Base-by-base conservation (phyloP, 1,140 invertebrate species). In the Formica selysi region DNA sequence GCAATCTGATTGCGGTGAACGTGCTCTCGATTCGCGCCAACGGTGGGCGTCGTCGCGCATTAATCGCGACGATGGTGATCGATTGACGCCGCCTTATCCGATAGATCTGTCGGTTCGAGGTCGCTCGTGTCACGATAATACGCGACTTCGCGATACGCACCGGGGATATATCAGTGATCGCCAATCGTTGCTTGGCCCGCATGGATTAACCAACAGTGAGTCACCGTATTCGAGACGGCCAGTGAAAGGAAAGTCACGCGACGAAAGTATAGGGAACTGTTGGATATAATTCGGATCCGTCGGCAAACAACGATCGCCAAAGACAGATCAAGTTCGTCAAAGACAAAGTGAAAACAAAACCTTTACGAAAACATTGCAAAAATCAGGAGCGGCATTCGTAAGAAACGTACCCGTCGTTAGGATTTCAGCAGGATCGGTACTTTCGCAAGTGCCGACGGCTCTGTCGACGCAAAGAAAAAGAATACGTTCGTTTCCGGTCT, bases 201-300 rank as follows among this genome's bases (percentile, higher is more conserved):
- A 48, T 83, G 79, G 38, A 83, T 83, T 83, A 74, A 80, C 44
- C 48, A 54, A 83, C 68, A 83, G 54, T 83, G 79, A 83, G 54
- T 83, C 79, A 83, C 54, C 79, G 67, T 68, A 73, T 59, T 65
- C 67, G 79, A 36, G 79, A 36, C 54, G 54, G 26, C n/a, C 29
- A 61, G 79, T 83, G 79, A 83, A 83, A 83, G 79, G 78, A 51
- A 51, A 61, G 36, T 36, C 51, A 32, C 26, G 2, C 19, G 54
- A 51, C 44, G 2, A 38, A 26, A 19, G 48, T 19, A 5, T 41
- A 26, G 41, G 10, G 13, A 13, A 6, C 19, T 36, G 54, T 62
- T 22, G 36, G 51, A 59, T 44, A 19, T 51, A 32, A 74, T 61
- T 83, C 5, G 26, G 70, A 61, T 74, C 54, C 38, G 54, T 61